These are phyloP conservation scores for Aporrectodea caliginosa DNA, from an alignment of 1,140 invertebrate species.

Conservation along the genomic window DNA sequence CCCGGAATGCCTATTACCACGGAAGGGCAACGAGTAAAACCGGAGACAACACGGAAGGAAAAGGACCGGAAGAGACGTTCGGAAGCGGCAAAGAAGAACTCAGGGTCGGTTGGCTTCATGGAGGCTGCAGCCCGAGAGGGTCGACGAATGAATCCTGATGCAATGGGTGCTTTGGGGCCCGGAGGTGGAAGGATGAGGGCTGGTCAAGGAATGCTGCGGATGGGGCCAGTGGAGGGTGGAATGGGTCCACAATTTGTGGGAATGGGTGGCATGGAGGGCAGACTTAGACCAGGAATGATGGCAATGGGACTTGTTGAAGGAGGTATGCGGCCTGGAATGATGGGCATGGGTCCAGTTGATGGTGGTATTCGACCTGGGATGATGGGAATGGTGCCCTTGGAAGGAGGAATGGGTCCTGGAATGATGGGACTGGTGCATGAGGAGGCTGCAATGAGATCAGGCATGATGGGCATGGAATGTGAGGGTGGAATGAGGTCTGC, in stretches of 20 bases:
- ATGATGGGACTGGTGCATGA: constrained; percentile 46
- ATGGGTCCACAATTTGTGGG: background rate
- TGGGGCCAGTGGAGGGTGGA: constrained; percentile 1
- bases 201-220: constrained; percentile 7
- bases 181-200: constrained; percentile 8
- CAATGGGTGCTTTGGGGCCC: constrained; percentile 23
- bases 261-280: background rate
- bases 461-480: constrained; percentile 21
- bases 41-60: constrained; percentile 12
- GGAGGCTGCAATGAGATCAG: constrained; percentile 41
- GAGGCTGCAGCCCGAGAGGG: constrained; percentile 14
- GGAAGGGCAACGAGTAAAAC: background rate
- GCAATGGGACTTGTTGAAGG: constrained; percentile 10
- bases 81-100: constrained; percentile 13
- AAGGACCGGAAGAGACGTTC: constrained; percentile 21
- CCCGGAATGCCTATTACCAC: background rate
- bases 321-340: constrained; percentile 39
- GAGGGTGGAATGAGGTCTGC: constrained; percentile 35
- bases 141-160: constrained; percentile 42
- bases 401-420: constrained; percentile 34
- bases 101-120: constrained; percentile 18
- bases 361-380: constrained; percentile 22
- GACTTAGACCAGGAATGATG: constrained; percentile 8
- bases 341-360: constrained; percentile 45
- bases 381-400: constrained; percentile 34